Percentiles rank a stretch among this genome's conserved stretches.
phyloP scores from a whole-genome alignment of 2,797 vertebrate species.

The Remorina albescens region DNA sequence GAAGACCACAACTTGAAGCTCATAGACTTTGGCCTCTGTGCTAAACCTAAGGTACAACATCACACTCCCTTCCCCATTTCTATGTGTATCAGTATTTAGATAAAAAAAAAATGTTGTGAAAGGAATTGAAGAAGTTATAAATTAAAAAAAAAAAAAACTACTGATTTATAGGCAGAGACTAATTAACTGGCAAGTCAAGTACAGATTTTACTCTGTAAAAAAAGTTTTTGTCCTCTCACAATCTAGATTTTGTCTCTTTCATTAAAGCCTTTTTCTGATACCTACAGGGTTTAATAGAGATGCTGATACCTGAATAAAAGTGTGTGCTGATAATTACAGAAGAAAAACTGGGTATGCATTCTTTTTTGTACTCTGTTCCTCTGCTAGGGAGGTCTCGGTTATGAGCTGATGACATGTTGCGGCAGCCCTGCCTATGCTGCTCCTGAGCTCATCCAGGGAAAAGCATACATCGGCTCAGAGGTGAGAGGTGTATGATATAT shows the following conservation, averaged over 20 bases:
- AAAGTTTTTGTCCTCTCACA: not conserved
- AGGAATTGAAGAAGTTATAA: not conserved
- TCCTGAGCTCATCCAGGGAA: conserved; percentile 96
- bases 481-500: conserved; percentile 77
- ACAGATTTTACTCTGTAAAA: not conserved
- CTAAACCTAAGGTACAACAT: conserved; percentile 92
- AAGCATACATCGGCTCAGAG: conserved; percentile 96
- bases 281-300: not conserved
- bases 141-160: not conserved
- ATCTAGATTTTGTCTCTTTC: not conserved
- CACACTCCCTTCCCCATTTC: conserved; percentile 13
- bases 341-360: not conserved
- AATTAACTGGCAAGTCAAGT: not conserved
- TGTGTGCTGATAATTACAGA: not conserved
- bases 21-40: conserved; percentile 97
- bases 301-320: not conserved
- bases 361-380: conserved; percentile 7
- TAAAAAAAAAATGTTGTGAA: conserved; percentile 3
- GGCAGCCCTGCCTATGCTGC: conserved; percentile 97
- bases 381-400: conserved; percentile 90
- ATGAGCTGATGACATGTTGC: conserved; percentile 92
- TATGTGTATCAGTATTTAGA: conserved; percentile 3
- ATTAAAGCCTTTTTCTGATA: not conserved
- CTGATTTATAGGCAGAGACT: not conserved
- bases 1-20: conserved; percentile 93